Evolutionary conservation across 1,140 invertebrate genomes (phyloP).

Genomic region (Cydia strobilella): DNA sequence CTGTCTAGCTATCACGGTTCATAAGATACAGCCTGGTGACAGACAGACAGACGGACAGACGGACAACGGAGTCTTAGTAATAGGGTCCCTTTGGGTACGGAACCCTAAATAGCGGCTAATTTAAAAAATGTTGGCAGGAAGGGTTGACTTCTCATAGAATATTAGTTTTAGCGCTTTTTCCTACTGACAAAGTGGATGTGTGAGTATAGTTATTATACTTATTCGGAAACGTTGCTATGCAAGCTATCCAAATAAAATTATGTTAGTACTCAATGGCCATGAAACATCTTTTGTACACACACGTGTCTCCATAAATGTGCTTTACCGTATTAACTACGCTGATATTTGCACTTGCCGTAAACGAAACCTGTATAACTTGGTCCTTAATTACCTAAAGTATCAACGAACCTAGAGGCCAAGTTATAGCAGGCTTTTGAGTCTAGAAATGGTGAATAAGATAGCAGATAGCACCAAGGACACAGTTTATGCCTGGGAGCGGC

Average conservation of each 20-base stretch:
- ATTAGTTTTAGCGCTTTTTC: no score
- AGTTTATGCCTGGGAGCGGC: not conserved
- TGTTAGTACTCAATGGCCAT: not conserved
- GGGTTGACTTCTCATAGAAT: no score
- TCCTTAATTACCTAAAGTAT: not conserved
- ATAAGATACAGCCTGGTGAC: no score
- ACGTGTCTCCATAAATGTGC: not conserved
- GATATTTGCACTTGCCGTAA: not conserved
- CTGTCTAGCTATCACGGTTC: no score
- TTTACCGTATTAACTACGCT: not conserved
- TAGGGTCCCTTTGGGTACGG: no score
- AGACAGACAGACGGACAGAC: no score
- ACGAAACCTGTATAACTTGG: not conserved
- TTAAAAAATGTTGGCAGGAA: no score
- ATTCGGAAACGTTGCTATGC: slow-evolving; percentile 7
- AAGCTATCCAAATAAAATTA: not conserved
- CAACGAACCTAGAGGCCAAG: not conserved
- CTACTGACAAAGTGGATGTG: no score
- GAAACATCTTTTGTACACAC: slow-evolving; percentile 2
- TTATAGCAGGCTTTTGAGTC: not conserved
- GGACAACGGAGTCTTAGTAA: no score
- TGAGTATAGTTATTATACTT: not conserved
- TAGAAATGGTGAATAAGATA: not conserved
- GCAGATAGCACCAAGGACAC: slow-evolving; percentile 4
- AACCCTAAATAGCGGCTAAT: no score